phyloP scores from a whole-genome alignment of 2,888 invertebrate species.

The Andrena trimmerana region DNA sequence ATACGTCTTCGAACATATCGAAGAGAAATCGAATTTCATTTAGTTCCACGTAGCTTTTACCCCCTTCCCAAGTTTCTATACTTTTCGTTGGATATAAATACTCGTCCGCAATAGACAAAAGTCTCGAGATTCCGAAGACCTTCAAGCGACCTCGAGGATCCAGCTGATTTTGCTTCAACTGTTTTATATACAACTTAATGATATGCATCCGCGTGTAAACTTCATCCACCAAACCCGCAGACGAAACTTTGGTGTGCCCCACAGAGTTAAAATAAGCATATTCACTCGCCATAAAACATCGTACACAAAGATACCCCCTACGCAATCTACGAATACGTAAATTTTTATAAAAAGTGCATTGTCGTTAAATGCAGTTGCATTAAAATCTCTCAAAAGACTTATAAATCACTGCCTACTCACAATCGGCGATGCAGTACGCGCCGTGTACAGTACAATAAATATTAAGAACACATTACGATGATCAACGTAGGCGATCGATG shows the following conservation, averaged over 20 bases:
- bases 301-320: background rate
- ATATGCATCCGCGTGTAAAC: conserved; percentile 14
- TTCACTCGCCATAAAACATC: too few relatives aligned
- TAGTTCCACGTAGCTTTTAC: too few relatives aligned
- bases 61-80: too few relatives aligned
- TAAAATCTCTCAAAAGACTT: background rate
- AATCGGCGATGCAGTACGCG: background rate
- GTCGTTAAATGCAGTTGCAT: conserved; percentile 30
- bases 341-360: background rate
- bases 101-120: background rate
- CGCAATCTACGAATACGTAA: background rate
- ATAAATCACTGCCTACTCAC: background rate
- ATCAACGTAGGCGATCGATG: conserved; percentile 12
- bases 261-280: too few relatives aligned
- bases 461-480: conserved; percentile 41
- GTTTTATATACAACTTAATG: conserved; percentile 3
- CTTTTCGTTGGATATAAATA: background rate
- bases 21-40: too few relatives aligned
- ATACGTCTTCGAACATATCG: too few relatives aligned
- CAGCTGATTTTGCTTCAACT: background rate
- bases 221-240: background rate
- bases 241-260: background rate
- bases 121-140: background rate
- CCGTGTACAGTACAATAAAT: conserved; percentile 35
- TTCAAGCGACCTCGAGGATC: background rate